Evolutionary conservation across 2,113 vertebrate species (phyloP).

Genomic region (Charina bottae): DNA sequence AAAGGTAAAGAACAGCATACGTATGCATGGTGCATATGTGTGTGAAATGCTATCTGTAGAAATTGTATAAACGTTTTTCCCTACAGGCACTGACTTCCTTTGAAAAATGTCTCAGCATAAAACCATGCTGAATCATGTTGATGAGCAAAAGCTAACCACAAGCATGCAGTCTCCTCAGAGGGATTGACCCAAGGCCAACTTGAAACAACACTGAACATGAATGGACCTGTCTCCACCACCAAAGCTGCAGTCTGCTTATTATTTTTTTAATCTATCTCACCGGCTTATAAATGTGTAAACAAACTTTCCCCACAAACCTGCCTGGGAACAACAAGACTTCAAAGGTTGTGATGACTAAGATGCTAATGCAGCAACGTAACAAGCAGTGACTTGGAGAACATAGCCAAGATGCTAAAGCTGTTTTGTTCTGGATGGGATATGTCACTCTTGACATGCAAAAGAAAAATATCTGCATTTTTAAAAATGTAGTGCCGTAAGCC

Average conservation of each 20-base stretch:
- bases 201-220: conserved; percentile 27
- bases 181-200: not conserved
- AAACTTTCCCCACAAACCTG: not conserved
- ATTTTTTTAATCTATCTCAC: not conserved
- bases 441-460: not conserved
- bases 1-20: not conserved
- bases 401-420: not conserved
- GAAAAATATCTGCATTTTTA: not conserved
- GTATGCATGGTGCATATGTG: not conserved
- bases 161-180: not conserved
- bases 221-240: not conserved
- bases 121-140: not conserved
- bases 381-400: not conserved
- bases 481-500: not conserved
- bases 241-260: conserved; percentile 6
- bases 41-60: not conserved
- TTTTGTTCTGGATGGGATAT: not conserved
- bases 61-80: not conserved
- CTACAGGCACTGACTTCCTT: not conserved
- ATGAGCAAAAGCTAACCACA: conserved; percentile 1
- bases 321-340: conserved; percentile 22
- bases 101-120: not conserved
- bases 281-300: not conserved
- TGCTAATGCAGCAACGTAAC: not conserved
- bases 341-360: conserved; percentile 27